Evolutionary conservation across 2,888 invertebrate genomes (phyloP).

Genomic region (Drosophila nr. perissopoda): DNA sequence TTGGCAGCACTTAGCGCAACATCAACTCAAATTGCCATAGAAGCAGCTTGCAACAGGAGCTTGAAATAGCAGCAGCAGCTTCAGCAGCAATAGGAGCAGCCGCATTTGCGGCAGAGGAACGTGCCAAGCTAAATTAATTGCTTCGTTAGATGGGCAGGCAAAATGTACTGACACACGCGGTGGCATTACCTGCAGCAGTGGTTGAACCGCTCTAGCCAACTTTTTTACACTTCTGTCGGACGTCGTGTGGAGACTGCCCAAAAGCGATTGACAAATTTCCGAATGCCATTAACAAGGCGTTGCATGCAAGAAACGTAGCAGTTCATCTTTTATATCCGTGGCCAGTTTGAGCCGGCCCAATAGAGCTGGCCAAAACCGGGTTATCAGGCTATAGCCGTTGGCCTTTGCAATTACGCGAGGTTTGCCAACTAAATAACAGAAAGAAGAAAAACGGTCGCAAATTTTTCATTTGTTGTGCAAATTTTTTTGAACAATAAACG

Average conservation of each 20-base stretch:
- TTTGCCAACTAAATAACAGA: constrained; percentile 62
- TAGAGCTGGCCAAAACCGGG: constrained; percentile 62
- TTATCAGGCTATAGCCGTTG: constrained; percentile 45
- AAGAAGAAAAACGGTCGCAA: constrained; percentile 28
- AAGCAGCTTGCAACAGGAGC: constrained; percentile 8
- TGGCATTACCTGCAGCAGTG: constrained; percentile 17
- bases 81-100: constrained; percentile 9
- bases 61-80: background rate
- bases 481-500: constrained; percentile 72
- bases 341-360: constrained; percentile 41
- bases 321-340: constrained; percentile 32
- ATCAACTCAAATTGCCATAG: constrained; percentile 71
- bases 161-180: constrained; percentile 31
- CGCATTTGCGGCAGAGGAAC: constrained; percentile 53
- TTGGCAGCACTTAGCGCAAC: constrained; percentile 77
- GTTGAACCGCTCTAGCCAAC: constrained; percentile 64
- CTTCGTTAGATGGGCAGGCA: constrained; percentile 72
- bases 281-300: constrained; percentile 79
- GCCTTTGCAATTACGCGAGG: constrained; percentile 65
- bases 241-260: constrained; percentile 47
- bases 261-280: constrained; percentile 78
- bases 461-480: constrained; percentile 79
- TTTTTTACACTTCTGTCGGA: constrained; percentile 70
- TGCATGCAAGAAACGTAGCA: constrained; percentile 60
- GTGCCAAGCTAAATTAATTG: constrained; percentile 78